phyloP scores from a whole-genome alignment of 35 echinoderm and acorn worm species.

The Nesometra sesokonis region DNA sequence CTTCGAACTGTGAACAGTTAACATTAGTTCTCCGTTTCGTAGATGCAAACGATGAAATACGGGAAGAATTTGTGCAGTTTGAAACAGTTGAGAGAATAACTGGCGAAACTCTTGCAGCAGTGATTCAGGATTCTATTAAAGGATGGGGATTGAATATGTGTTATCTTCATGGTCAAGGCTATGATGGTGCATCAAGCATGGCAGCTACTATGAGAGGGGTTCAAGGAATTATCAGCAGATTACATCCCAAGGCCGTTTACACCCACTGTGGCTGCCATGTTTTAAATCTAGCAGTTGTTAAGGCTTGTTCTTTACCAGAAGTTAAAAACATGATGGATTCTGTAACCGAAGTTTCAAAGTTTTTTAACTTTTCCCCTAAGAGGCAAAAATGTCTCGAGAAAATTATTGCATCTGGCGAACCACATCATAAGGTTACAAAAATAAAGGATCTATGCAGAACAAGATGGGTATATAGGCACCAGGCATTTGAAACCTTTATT shows the following conservation, averaged over 20 bases:
- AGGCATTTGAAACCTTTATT: too few relatives aligned
- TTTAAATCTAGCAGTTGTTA: neutral
- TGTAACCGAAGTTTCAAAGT: neutral
- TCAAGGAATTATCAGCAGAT: neutral
- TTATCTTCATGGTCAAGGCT: neutral
- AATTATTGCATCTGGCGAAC: neutral
- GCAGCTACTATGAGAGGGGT: neutral
- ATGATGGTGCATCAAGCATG: neutral
- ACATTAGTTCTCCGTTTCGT: neutral
- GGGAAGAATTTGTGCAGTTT: neutral
- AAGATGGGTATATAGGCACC: too few relatives aligned
- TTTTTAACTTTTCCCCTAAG: too few relatives aligned
- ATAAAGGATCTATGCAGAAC: too few relatives aligned
- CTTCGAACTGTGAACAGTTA: neutral
- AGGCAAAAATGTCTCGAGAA: neutral
- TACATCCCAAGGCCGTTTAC: neutral
- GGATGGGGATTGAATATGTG: too few relatives aligned
- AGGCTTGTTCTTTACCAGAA: neutral
- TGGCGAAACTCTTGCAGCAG: too few relatives aligned
- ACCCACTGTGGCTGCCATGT: neutral
- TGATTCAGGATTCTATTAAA: too few relatives aligned
- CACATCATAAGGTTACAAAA: too few relatives aligned
- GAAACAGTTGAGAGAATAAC: neutral
- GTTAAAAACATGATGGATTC: neutral
- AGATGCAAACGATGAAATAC: neutral